These are phyloP conservation scores for Patiria miniata DNA, from an alignment of 35 echinoderm and acorn worm species.

Conservation along the genomic window DNA sequence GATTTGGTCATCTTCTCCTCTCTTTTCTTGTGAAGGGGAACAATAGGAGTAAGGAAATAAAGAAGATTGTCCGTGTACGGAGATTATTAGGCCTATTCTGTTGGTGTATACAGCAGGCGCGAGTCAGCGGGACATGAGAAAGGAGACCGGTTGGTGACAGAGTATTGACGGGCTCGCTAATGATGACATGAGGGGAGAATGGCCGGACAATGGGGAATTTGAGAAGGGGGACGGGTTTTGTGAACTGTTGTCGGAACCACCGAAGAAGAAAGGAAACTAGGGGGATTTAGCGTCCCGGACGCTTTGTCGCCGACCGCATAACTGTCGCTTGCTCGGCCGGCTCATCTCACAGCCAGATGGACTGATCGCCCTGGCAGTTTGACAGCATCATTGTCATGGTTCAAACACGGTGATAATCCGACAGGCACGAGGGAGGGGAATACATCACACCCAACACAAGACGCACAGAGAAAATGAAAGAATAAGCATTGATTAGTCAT, in stretches of 20 bases:
- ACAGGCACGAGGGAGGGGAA: not conserved
- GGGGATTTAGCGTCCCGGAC: not conserved
- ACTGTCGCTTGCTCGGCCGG: not conserved
- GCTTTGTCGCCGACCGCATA: not conserved
- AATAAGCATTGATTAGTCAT: conserved; percentile 15
- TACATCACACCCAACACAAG: not conserved
- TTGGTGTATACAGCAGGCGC: not conserved
- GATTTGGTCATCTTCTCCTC: conserved; percentile 4
- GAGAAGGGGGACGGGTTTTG: conserved; percentile 27
- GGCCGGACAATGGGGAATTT: not conserved
- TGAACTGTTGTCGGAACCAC: not conserved
- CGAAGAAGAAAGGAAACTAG: not conserved
- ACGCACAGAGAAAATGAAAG: not conserved
- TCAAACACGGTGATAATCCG: conserved; percentile 3
- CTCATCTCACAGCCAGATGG: conserved; percentile 16
- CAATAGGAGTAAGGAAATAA: not conserved
- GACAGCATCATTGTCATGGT: not conserved
- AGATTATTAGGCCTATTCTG: conserved; percentile 3
- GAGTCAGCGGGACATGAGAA: not conserved
- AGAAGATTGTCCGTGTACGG: conserved; percentile 22
- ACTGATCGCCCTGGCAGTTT: not conserved
- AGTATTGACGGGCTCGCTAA: conserved; percentile 15
- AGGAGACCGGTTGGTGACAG: not conserved
- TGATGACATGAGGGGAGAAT: not conserved
- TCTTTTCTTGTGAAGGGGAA: not conserved